phyloP scores from a whole-genome alignment of 1,140 invertebrate species.

The Venturia canescens region DNA sequence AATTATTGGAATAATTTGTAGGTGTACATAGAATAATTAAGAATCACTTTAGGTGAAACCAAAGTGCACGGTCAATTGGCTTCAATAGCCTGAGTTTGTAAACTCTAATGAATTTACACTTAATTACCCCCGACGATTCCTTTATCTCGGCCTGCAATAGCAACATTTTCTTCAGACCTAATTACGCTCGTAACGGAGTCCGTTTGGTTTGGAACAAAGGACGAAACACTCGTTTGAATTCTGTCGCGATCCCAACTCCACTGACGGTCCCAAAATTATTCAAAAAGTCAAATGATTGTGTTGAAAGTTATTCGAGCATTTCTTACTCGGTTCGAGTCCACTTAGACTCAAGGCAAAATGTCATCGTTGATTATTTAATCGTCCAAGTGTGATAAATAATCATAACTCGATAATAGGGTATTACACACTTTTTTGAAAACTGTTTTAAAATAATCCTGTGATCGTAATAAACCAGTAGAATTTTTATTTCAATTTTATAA shows the following conservation, averaged over 20 bases:
- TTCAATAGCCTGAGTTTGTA: not conserved
- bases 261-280: not conserved
- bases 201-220: not conserved
- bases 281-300: not conserved
- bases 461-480: no score
- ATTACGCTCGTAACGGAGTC: not conserved
- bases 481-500: no score
- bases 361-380: slow-evolving; percentile 21
- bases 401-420: slow-evolving; percentile 40
- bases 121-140: not conserved
- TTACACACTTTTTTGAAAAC: no score
- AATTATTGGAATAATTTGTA: slow-evolving; percentile 25
- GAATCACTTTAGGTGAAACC: not conserved
- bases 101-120: not conserved
- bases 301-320: not conserved
- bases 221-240: no score
- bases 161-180: not conserved
- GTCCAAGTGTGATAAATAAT: slow-evolving; percentile 34
- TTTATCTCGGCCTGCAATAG: not conserved
- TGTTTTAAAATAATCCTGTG: no score
- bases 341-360: not conserved
- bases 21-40: slow-evolving; percentile 29
- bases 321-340: not conserved
- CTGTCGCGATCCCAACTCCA: no score
- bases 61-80: slow-evolving; percentile 5